These are phyloP conservation scores for Itoplectis maculator DNA, from an alignment of 2,888 invertebrate genomes.

Conservation along the genomic window DNA sequence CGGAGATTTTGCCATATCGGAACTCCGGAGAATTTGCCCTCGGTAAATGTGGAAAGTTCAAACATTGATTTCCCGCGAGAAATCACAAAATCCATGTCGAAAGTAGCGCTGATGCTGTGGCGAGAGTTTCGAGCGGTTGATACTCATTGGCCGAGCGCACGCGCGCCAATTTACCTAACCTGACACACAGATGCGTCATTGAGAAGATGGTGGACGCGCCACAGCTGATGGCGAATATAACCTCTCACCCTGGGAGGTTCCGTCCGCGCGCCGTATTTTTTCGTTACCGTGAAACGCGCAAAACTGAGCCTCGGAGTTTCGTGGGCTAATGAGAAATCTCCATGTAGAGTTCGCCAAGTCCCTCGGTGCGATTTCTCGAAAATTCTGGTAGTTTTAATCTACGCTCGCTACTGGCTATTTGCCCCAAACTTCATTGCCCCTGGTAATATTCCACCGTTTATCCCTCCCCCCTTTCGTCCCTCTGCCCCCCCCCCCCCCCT, in stretches of 20 bases:
- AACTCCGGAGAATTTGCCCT: too few relatives aligned
- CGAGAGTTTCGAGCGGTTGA: background rate
- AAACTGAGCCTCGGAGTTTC: background rate
- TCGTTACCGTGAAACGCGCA: background rate
- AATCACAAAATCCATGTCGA: background rate
- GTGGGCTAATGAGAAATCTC: background rate
- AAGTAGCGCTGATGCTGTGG: background rate
- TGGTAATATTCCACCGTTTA: constrained; percentile 36
- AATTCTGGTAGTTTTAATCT: constrained; percentile 7
- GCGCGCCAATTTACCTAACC: too few relatives aligned
- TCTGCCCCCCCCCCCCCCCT: background rate
- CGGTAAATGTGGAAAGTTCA: constrained; percentile 2
- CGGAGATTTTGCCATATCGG: background rate
- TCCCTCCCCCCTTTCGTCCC: too few relatives aligned
- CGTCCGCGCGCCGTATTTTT: background rate
- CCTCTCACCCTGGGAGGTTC: background rate
- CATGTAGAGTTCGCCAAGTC: background rate
- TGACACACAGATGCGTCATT: too few relatives aligned
- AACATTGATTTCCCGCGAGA: background rate
- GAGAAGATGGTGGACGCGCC: too few relatives aligned
- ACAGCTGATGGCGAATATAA: too few relatives aligned
- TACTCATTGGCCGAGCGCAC: too few relatives aligned
- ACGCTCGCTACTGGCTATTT: constrained; percentile 12
- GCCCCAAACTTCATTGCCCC: constrained; percentile 39
- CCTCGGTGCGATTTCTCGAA: background rate